Evolutionary conservation across 37 sponge, comb jelly and placozoan species (phyloP).

Genomic region (Beroe forskalii): DNA sequence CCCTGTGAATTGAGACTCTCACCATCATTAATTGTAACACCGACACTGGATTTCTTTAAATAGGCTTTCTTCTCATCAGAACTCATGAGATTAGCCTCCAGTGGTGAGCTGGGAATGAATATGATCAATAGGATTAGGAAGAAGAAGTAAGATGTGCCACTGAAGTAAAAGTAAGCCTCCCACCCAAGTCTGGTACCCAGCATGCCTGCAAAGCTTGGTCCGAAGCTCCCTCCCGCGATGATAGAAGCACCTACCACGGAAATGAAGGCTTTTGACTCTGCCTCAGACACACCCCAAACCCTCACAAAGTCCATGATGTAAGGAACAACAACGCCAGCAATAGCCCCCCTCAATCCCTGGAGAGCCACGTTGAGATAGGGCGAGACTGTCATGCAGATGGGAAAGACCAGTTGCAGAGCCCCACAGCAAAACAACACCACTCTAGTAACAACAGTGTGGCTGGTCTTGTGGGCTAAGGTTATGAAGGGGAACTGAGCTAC

Average conservation of each 20-base stretch:
- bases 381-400: neutral
- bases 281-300: neutral
- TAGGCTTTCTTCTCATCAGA: neutral
- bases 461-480: neutral
- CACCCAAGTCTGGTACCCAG: neutral
- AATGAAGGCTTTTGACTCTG: neutral
- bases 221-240: neutral
- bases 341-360: neutral
- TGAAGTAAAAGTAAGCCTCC: neutral
- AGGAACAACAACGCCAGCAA: neutral
- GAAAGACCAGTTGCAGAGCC: neutral
- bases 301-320: neutral
- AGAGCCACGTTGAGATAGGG: neutral
- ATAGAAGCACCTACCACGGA: neutral
- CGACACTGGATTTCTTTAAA: neutral
- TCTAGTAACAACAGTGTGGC: neutral
- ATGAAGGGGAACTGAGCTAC: slow-evolving; percentile 1
- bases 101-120: neutral
- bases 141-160: neutral
- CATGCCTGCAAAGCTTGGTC: neutral
- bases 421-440: neutral
- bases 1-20: neutral
- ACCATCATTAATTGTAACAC: neutral
- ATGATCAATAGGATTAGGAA: neutral
- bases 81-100: neutral